A percentile compares a stretch with the other conserved stretches of the same genome.
phyloP scores from a whole-genome alignment of 1,140 invertebrate species.

The Drosophila yakuba region DNA sequence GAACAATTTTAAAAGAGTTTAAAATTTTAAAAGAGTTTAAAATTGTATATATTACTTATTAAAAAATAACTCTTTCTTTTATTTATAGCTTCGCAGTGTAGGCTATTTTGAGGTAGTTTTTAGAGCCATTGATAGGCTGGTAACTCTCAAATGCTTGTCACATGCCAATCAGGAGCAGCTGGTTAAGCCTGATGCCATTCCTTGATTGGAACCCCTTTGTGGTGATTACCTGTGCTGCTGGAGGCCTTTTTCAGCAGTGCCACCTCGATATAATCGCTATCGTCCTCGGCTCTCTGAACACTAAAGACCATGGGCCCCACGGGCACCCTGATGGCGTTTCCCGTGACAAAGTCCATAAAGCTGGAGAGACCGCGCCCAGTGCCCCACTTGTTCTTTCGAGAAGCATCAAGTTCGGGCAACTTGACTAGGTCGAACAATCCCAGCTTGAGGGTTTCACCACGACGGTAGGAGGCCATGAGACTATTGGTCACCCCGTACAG shows the following conservation, averaged over 20 bases:
- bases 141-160: conserved; percentile 16
- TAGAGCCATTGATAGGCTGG: neutral
- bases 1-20: no score
- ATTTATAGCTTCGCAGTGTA: conserved; percentile 2
- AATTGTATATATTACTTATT: neutral
- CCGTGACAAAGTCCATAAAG: conserved; percentile 79
- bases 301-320: conserved; percentile 83
- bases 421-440: conserved; percentile 79
- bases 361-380: conserved; percentile 66
- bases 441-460: conserved; percentile 77
- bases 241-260: conserved; percentile 77
- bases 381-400: conserved; percentile 66
- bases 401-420: conserved; percentile 58
- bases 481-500: conserved; percentile 65
- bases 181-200: conserved; percentile 3
- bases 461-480: conserved; percentile 68
- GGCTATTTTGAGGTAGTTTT: conserved; percentile 3
- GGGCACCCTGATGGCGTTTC: conserved; percentile 79
- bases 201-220: conserved; percentile 5
- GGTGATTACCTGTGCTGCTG: conserved; percentile 66
- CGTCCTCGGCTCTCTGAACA: conserved; percentile 81
- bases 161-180: conserved; percentile 45
- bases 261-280: conserved; percentile 82
- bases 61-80: neutral
- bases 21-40: no score